These are phyloP conservation scores for Neomorphus geoffroyi DNA, from an alignment of 2,797 vertebrate genomes.

Conservation along the genomic window DNA sequence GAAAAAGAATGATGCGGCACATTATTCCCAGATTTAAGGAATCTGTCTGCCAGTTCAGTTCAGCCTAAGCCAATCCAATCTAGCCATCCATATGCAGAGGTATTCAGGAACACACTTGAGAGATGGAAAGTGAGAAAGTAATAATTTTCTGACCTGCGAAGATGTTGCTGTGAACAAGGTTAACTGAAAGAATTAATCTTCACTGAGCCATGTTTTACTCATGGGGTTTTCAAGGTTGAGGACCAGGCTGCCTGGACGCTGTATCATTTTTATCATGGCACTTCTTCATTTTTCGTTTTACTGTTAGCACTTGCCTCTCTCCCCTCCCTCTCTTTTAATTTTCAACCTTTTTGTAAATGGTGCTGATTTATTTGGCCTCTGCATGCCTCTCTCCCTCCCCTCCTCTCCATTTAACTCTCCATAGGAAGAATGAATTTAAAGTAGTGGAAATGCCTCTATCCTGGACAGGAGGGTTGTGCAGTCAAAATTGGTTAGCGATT, in stretches of 20 bases:
- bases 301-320: neutral
- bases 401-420: neutral
- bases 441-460: neutral
- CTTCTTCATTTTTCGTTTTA: neutral
- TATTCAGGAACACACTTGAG: neutral
- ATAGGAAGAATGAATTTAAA: neutral
- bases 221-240: slow-evolving; percentile 22
- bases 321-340: slow-evolving; percentile 31
- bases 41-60: neutral
- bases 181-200: slow-evolving; percentile 9
- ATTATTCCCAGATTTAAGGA: neutral
- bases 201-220: neutral
- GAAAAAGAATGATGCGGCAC: neutral
- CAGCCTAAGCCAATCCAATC: slow-evolving; percentile 40
- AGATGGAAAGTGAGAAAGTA: neutral
- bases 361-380: slow-evolving; percentile 5
- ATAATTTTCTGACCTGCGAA: slow-evolving; percentile 62
- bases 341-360: neutral
- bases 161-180: slow-evolving; percentile 21
- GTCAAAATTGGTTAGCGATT: neutral
- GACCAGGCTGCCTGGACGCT: neutral
- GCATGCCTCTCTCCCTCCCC: neutral
- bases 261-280: slow-evolving; percentile 18
- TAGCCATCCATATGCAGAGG: slow-evolving; percentile 7
- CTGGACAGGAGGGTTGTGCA: neutral